Percentiles rank a stretch among this genome's conserved stretches.
Evolutionary conservation across 2,113 vertebrate genomes (phyloP).

Genomic region (Lichenostomus cassidix): DNA sequence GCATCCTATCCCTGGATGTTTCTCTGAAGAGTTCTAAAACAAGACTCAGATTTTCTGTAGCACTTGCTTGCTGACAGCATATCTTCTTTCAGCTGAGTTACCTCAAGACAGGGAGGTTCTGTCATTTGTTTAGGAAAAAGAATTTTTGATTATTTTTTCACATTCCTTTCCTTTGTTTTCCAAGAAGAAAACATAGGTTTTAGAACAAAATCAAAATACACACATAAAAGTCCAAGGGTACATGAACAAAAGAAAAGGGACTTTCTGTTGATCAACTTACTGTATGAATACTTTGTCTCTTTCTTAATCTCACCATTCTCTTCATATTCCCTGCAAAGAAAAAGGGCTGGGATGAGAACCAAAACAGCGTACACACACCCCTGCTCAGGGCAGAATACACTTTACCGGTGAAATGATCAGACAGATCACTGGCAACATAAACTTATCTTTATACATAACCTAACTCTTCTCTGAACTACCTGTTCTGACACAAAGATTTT

Average conservation of each 20-base stretch:
- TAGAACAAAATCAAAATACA: neutral
- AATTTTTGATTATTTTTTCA: neutral
- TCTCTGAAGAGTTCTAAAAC: neutral
- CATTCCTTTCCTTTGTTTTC: neutral
- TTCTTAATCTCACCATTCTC: conserved; percentile 90
- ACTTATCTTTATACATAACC: neutral
- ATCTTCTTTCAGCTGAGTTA: neutral
- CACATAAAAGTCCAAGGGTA: neutral
- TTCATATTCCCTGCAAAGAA: conserved; percentile 82
- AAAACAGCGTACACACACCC: neutral
- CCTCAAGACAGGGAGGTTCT: neutral
- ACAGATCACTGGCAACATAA: neutral
- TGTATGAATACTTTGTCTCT: conserved; percentile 90
- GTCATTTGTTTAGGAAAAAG: neutral
- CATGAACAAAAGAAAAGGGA: neutral
- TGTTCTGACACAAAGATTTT: neutral
- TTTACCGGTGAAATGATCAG: neutral
- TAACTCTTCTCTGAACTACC: neutral
- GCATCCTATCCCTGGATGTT: neutral
- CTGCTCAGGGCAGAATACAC: neutral
- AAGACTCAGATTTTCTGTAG: neutral
- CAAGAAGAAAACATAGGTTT: neutral
- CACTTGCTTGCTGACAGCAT: neutral
- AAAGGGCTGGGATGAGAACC: neutral
- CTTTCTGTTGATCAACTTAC: conserved; percentile 76